Evolutionary conservation across 2,113 vertebrate genomes (phyloP), one percentile per base, ranked within the genome.

Genomic region (Corythaixoides concolor): DNA sequence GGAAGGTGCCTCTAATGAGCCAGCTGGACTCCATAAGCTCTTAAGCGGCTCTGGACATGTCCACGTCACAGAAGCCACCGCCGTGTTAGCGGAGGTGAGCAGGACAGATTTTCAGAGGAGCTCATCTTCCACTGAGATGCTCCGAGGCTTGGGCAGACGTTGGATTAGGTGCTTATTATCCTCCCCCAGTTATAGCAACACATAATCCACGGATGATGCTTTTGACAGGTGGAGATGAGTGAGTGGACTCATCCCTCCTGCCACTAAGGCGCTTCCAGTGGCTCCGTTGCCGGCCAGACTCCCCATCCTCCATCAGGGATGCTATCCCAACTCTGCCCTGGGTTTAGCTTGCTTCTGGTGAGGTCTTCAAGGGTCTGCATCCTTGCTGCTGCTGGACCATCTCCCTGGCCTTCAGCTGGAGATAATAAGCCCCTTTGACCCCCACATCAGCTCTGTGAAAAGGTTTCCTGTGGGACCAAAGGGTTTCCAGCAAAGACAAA

Each of bases 161-260:
- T 21, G 93, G 95, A 94, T 96, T 93, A 96, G 41, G 59, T 63
- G 58, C 26, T 93, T 91, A 93, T 96, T 91, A 91, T 96, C 94
- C 88, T 83, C 45, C 50, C n/a, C 94, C 85, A 90, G 2, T 90
- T 96, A 96, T 94, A 97, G 96, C 47, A 97, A 84, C 1, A 0
- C 20, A 45, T 97, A 93, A 97, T 97, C 95, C 86, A 19, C 86
- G 86, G 95, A 95, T 97, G 95, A 97, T 74, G 92, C 17, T 90
- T 97, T 90, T 97, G 95, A 97, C 96, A 97, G 92, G 94, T 22
- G 9, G 92, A 79, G 85, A 92, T 92, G 85, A 92, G 63, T 2
- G 19, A 63, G 27, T 14, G 50, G 66, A 72, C 55, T 58, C 79
- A 41, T 77, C 59, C 58, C 67, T 92, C n/a, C 88, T 69, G 83